These are phyloP conservation scores for Drosophila repletoides DNA, from an alignment of 1,140 invertebrate species.

Conservation along the genomic window DNA sequence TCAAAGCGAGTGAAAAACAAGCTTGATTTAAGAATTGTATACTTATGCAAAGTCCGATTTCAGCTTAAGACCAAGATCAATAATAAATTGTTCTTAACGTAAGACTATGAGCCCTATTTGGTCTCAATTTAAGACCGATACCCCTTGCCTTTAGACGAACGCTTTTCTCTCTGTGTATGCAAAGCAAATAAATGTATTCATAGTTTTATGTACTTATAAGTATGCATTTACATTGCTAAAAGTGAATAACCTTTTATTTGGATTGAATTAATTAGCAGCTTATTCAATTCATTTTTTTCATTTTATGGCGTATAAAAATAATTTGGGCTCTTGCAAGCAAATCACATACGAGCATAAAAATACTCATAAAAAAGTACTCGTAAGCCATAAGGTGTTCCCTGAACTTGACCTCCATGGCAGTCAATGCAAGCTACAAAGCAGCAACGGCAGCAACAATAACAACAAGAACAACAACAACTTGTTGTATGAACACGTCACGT, in stretches of 20 bases:
- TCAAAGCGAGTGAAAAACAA: too few relatives aligned
- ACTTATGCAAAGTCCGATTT: too few relatives aligned
- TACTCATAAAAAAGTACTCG: not conserved
- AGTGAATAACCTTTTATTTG: constrained; percentile 9
- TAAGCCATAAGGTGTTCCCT: constrained; percentile 54
- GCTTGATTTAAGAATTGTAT: too few relatives aligned
- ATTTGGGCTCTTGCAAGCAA: not conserved
- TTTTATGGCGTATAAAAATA: constrained; percentile 1
- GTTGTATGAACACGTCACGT: constrained; percentile 46
- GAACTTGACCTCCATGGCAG: constrained; percentile 67
- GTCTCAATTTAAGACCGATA: too few relatives aligned
- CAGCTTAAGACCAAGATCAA: too few relatives aligned
- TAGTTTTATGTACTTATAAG: not conserved
- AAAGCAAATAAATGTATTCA: too few relatives aligned
- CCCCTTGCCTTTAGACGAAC: too few relatives aligned
- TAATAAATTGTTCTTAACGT: too few relatives aligned
- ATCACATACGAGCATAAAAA: not conserved
- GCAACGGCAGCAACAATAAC: not conserved
- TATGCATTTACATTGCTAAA: not conserved
- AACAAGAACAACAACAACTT: constrained; percentile 19
- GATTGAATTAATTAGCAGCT: constrained; percentile 13
- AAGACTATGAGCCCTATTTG: too few relatives aligned
- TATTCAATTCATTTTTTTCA: not conserved
- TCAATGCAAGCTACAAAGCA: constrained; percentile 6
- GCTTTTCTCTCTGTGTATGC: too few relatives aligned